Conservation (phyloP, 2,113 vertebrate genomes). For the Melanocharis versteri region DNA sequence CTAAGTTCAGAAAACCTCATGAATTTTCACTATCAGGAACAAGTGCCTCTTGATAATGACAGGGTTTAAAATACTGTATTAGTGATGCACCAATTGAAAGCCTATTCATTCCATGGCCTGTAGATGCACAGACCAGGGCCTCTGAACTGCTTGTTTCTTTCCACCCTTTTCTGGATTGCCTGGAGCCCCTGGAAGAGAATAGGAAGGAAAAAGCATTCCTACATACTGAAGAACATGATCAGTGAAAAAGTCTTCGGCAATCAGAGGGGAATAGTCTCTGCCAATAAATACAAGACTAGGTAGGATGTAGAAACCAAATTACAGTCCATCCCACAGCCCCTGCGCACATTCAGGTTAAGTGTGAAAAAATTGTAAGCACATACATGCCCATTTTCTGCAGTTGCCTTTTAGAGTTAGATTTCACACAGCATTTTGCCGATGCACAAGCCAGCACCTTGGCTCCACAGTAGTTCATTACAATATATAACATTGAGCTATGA, state of each 20-base stretch:
- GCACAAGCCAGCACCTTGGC: background rate
- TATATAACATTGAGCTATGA: background rate
- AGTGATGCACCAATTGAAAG: background rate
- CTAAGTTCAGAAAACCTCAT: background rate
- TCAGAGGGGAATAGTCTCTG: background rate
- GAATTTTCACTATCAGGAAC: background rate
- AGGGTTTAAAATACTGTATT: background rate
- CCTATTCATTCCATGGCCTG: background rate
- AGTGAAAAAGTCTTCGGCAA: background rate
- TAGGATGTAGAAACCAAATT: background rate
- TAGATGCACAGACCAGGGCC: background rate
- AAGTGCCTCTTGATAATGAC: background rate
- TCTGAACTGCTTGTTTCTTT: background rate
- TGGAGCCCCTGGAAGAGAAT: background rate
- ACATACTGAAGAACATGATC: background rate
- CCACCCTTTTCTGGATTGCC: background rate
- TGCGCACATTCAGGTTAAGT: background rate
- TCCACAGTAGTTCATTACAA: background rate
- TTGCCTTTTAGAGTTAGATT: background rate
- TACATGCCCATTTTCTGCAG: background rate
- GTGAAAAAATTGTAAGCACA: background rate
- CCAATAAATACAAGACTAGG: background rate
- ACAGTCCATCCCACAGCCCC: background rate
- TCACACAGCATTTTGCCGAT: background rate
- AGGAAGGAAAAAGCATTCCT: background rate